Base-by-base conservation (phyloP, 2,113 vertebrate genomes). In the Elaphurus davidianus region DNA sequence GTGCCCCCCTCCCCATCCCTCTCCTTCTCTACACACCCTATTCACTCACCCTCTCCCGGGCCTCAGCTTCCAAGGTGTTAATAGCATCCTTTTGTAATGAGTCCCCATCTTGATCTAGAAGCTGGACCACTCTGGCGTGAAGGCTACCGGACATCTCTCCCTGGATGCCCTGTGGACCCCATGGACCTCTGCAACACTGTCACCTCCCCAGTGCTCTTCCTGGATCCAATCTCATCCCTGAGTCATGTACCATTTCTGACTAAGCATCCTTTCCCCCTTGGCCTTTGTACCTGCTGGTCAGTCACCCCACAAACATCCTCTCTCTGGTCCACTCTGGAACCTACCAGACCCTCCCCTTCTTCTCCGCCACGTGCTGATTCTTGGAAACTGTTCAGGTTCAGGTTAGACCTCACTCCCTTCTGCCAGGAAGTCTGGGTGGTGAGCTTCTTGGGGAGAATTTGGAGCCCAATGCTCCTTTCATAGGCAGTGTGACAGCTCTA, bases 341-440 rank as follows among this genome's bases (percentile, higher is more conserved):
- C 36, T 3, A 5, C 19, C 57, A 11, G 62, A 57, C 19, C 28
- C 10, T 28, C 33, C 27, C 15, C n/a, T 81, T 81, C 21, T 40
- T n/a, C 28, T 30, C 62, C 2, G 25, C 8, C 15, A 6, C 0
- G 1, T 6, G 30, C n/a, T 2, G 1, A n/a, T 7, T 50, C 55
- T 12, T 27, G 40, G 33, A 14, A 28, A 47, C 5, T 76, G 2
- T 71, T 21, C 64, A 23, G 64, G 5, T n/a, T 47, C 36, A 43
- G 21, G 47, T 74, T n/a, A 59, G 67, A 62, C 52, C 3, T 21
- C 30, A 15, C 4, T 3, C 25, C 50, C 27, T 79, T 78, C 13
- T 36, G 16, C 52, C 27, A 43, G 12, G 13, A 60, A 7, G 15
- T 11, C 54, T 43, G 11, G 33, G 28, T 45, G 40, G 16, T 2